phyloP scores from a whole-genome alignment of 2,797 vertebrate genomes.

The Syngnathus rostellatus region DNA sequence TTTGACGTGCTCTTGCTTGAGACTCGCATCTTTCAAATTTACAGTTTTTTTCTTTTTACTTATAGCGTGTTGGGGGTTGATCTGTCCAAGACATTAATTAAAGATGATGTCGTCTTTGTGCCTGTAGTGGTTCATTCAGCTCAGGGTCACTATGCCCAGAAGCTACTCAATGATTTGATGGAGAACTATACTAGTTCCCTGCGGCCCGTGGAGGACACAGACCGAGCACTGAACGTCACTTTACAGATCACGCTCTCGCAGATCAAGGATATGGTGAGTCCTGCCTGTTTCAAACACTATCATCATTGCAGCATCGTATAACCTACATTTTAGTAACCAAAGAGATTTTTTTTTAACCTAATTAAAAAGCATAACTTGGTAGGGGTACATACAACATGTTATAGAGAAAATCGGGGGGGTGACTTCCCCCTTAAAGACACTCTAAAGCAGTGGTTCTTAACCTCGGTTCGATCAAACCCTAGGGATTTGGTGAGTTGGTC shows the following conservation, averaged over 20 bases:
- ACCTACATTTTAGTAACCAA: neutral
- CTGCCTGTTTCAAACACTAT: neutral
- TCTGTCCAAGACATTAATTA: neutral
- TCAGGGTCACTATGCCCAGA: constrained; percentile 85
- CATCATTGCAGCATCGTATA: neutral
- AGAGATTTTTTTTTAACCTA: neutral
- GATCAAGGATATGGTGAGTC: constrained; percentile 96
- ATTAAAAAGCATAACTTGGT: too few relatives aligned
- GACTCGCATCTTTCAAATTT: neutral
- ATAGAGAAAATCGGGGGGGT: too few relatives aligned
- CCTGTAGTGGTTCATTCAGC: constrained; percentile 72
- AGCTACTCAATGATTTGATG: constrained; percentile 86
- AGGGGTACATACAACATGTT: too few relatives aligned
- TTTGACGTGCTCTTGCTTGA: neutral
- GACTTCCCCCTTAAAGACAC: too few relatives aligned
- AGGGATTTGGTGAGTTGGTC: too few relatives aligned
- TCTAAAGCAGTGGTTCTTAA: too few relatives aligned
- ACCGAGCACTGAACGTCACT: constrained; percentile 88
- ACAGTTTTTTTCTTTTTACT: neutral
- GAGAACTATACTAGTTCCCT: constrained; percentile 89
- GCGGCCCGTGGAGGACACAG: constrained; percentile 91
- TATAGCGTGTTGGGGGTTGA: neutral
- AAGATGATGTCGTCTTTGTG: neutral
- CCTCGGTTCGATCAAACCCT: too few relatives aligned
- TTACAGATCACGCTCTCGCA: constrained; percentile 94